phyloP scores from a whole-genome alignment of 1,140 invertebrate species.

The Cherax destructor region DNA sequence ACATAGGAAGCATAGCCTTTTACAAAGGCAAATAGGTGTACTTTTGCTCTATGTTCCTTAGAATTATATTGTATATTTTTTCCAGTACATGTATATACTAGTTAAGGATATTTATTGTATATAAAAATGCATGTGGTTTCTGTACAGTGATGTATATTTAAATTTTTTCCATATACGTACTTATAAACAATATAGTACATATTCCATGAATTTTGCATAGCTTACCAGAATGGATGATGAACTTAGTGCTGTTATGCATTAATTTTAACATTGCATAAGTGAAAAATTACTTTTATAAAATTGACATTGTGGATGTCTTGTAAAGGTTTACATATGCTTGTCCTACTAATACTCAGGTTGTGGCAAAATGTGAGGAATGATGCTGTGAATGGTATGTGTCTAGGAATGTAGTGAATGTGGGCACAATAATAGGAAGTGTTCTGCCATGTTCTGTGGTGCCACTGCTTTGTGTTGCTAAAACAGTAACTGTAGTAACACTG shows the following conservation, averaged over 20 bases:
- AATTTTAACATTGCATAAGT: background rate
- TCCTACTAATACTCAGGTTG: slow-evolving; percentile 5
- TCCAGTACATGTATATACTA: background rate
- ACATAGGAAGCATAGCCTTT: no score
- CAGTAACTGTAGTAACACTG: slow-evolving; percentile 44
- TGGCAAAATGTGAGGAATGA: background rate
- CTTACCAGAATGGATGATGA: background rate
- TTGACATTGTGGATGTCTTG: no score
- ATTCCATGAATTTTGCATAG: background rate
- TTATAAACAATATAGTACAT: background rate
- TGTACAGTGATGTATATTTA: background rate
- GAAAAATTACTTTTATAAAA: background rate
- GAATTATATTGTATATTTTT: background rate
- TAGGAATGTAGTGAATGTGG: slow-evolving; percentile 19
- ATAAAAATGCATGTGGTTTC: background rate
- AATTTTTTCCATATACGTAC: background rate
- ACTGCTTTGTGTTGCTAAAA: slow-evolving; percentile 39
- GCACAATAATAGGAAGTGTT: slow-evolving; percentile 19
- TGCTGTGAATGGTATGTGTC: slow-evolving; percentile 5
- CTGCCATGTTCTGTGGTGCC: slow-evolving; percentile 37
- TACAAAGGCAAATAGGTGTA: no score
- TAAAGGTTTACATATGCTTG: background rate
- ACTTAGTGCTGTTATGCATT: background rate
- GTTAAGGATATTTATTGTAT: no score
- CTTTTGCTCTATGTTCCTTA: background rate